These are phyloP conservation scores for Notarius quadriscutis DNA, from an alignment of 2,113 vertebrate genomes.

Conservation along the genomic window DNA sequence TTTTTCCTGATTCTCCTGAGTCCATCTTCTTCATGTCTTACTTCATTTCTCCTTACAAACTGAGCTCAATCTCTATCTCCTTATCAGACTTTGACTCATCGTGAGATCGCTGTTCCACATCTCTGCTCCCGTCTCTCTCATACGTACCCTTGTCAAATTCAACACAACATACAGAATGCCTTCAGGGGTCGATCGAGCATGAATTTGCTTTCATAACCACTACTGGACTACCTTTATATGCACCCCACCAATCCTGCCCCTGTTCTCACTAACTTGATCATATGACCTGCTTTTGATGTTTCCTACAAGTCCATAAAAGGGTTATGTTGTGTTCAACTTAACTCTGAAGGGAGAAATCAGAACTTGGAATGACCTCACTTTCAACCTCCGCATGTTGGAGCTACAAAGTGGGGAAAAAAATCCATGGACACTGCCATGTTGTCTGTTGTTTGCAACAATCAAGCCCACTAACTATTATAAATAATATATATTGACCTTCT, in stretches of 20 bases:
- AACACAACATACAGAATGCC: slow-evolving; percentile 34
- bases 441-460: background rate
- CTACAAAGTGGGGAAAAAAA: background rate
- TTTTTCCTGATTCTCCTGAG: slow-evolving; percentile 54
- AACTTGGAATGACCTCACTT: background rate
- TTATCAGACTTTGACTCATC: slow-evolving; percentile 64
- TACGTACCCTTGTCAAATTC: slow-evolving; percentile 38
- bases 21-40: slow-evolving; percentile 27
- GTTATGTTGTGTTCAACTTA: background rate
- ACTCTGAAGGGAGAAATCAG: background rate
- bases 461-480: background rate
- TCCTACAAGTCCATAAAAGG: slow-evolving; percentile 11
- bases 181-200: slow-evolving; percentile 36
- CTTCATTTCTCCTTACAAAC: slow-evolving; percentile 36
- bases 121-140: slow-evolving; percentile 52
- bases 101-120: slow-evolving; percentile 67
- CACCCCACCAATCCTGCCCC: slow-evolving; percentile 5
- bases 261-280: slow-evolving; percentile 25
- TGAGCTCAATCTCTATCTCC: slow-evolving; percentile 40
- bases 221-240: slow-evolving; percentile 32
- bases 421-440: background rate
- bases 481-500: background rate
- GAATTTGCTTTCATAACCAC: slow-evolving; percentile 27
- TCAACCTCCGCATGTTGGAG: background rate
- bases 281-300: slow-evolving; percentile 43